These are phyloP conservation scores for Drosophila anomalipes DNA, from an alignment of 2,888 invertebrate species.

Conservation along the genomic window DNA sequence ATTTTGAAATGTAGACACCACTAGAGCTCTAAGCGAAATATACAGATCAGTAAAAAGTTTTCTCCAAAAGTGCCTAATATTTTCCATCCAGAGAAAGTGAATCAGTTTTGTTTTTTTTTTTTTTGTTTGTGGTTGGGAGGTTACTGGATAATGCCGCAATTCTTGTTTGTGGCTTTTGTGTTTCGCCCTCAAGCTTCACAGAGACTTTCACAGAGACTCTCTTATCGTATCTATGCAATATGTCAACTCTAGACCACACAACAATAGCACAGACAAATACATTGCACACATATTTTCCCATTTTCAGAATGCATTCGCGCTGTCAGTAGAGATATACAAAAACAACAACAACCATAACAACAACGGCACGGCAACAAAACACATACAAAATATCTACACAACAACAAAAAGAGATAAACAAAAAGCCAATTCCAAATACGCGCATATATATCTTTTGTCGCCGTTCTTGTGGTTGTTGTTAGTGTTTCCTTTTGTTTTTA, in stretches of 20 bases:
- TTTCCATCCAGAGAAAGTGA: conserved; percentile 26
- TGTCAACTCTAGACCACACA: conserved; percentile 54
- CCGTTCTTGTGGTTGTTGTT: conserved; percentile 21
- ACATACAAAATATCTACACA: conserved; percentile 19
- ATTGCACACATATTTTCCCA: conserved; percentile 44
- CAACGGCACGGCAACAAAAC: conserved; percentile 1
- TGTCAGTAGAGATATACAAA: conserved; percentile 24
- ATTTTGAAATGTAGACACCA: background rate
- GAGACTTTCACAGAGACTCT: conserved; percentile 13
- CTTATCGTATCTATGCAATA: conserved; percentile 61
- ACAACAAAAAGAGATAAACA: conserved; percentile 10
- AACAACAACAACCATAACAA: background rate
- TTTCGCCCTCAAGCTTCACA: conserved; percentile 5
- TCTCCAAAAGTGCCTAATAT: background rate
- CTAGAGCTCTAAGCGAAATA: background rate
- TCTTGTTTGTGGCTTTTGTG: conserved; percentile 9
- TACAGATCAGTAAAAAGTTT: background rate
- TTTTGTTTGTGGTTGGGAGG: background rate
- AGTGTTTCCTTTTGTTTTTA: conserved; percentile 26
- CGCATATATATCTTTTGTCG: conserved; percentile 55
- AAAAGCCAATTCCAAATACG: conserved; percentile 54
- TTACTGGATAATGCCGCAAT: conserved; percentile 11
- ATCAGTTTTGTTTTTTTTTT: background rate
- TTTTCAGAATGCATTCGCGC: conserved; percentile 48
- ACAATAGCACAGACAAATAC: conserved; percentile 45